Conservation (phyloP, 2,113 vertebrate genomes). For the Silurus asotus region DNA sequence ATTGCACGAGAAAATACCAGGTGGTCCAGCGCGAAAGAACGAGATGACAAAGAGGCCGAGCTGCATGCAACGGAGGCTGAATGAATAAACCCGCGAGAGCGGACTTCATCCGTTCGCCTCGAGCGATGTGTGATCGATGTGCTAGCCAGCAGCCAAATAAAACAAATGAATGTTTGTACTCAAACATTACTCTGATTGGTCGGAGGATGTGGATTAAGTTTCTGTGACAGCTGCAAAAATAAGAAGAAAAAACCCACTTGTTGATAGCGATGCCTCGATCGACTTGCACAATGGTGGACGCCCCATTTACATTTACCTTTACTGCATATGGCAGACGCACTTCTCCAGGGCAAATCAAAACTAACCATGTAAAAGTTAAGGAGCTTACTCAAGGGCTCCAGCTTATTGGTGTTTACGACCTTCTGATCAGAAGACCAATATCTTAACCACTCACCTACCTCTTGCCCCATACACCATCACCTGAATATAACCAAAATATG, state of each 20-base stretch:
- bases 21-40: constrained; percentile 35
- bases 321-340: too few relatives aligned
- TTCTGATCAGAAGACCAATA: too few relatives aligned
- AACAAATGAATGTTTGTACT: neutral
- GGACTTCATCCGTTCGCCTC: neutral
- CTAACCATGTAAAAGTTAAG: too few relatives aligned
- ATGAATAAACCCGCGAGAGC: constrained; percentile 27
- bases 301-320: neutral
- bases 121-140: neutral
- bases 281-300: neutral
- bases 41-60: constrained; percentile 7
- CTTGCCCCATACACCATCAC: too few relatives aligned
- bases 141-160: neutral
- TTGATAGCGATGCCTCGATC: neutral
- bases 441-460: too few relatives aligned
- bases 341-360: too few relatives aligned
- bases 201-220: neutral
- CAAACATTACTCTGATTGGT: neutral
- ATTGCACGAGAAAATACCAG: constrained; percentile 20
- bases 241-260: neutral
- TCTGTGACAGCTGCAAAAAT: neutral
- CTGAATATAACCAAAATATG: neutral
- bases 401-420: too few relatives aligned
- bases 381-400: too few relatives aligned
- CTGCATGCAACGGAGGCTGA: neutral